phyloP scores from a whole-genome alignment of 1,140 invertebrate genomes.

The Frieseomelitta varia region DNA sequence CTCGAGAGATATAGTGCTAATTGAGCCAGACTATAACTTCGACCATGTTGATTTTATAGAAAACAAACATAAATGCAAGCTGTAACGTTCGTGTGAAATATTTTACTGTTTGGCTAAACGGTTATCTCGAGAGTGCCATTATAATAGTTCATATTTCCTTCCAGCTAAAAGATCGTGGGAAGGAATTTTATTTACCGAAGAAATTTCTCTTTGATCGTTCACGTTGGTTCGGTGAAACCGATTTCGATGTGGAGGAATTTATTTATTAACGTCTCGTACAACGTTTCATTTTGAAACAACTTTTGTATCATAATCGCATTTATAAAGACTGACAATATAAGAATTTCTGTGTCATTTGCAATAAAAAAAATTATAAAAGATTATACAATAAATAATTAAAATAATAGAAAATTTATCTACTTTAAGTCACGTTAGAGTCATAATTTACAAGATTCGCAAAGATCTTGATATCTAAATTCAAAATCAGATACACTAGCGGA shows the following conservation, averaged over 20 bases:
- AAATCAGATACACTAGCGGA: too few species aligned
- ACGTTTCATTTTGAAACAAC: too few species aligned
- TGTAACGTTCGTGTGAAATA: conserved; percentile 51
- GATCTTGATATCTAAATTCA: too few species aligned
- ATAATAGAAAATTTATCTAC: too few species aligned
- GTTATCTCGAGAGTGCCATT: conserved; percentile 42
- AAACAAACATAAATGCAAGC: conserved; percentile 52
- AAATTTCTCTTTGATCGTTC: not conserved
- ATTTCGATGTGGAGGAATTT: not conserved
- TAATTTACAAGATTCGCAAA: too few species aligned
- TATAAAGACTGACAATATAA: too few species aligned
- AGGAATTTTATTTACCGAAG: not conserved
- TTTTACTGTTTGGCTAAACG: conserved; percentile 46
- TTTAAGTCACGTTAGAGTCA: too few species aligned
- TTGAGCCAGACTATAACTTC: conserved; percentile 29
- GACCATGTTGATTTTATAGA: conserved; percentile 60
- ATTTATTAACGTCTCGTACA: too few species aligned
- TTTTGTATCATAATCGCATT: too few species aligned
- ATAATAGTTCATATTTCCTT: conserved; percentile 30
- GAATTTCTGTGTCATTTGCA: too few species aligned
- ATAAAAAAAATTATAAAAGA: too few species aligned
- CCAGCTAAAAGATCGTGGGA: not conserved
- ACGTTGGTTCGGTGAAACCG: not conserved
- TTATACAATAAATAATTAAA: too few species aligned
- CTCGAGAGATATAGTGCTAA: conserved; percentile 51